Evolutionary conservation across 2,888 invertebrate genomes (phyloP), one percentile per base, ranked within the genome.

Genomic region (Hirtodrosophila confusa): DNA sequence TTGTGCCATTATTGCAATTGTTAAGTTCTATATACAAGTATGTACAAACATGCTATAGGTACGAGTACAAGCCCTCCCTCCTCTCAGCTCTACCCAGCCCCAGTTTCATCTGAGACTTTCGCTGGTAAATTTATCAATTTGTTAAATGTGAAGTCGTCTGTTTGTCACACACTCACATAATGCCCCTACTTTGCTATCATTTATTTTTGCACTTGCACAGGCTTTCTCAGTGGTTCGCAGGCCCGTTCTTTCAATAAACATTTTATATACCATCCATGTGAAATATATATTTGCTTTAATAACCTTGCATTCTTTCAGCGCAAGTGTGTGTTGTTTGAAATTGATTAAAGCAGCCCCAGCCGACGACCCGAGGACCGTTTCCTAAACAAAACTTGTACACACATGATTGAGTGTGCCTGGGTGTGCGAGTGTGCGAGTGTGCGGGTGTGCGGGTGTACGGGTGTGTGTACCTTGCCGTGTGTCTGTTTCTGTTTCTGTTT

Each of bases 261-360:
- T 60, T 69, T 64, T 53, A 49, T 76, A 69, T 60, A 70, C 17
- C 17, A 68, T 56, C 47, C 50, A 63, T 51, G 55, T 48, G 12
- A 51, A 69, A 48, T 55, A 29, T 50, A 57, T 57, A 71, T 86
- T 74, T 72, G 66, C 69, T 57, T 75, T 58, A 69, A 65, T 69
- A 86, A 80, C 85, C 82, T 84, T 75, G 78, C 85, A 75, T 80
- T 80, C 72, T 80, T 80, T 71, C 54, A 40, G 49, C 63, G 56
- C 56, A 73, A 75, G 69, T 80, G 80, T 80, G 80, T 77, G 64
- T 71, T 86, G 87, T 68, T 80, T 69, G 54, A 69, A 86, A 82
- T 87, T 87, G 87, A 82, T 82, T 82, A 83, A 83, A 74, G 72
- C 66, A 78, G 65, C 64, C 60, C 45, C 74, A 73, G 57, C 63